phyloP scores from a whole-genome alignment of 2,797 vertebrate species.

The Muraenolepis orangiensis region DNA sequence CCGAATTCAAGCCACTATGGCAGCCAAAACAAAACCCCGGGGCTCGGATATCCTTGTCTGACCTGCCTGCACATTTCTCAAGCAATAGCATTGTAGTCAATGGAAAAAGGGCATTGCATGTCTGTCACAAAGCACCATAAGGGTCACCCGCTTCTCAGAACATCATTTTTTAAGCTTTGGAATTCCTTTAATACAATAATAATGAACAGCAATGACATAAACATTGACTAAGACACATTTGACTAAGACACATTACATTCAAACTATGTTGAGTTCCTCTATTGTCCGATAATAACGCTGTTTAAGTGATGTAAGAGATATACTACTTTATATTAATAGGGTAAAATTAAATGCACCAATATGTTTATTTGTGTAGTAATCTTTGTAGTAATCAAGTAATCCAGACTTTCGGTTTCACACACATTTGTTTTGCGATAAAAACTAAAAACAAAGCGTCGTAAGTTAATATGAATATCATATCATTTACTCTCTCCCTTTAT shows the following conservation, averaged over 20 bases:
- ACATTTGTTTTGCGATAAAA: not conserved
- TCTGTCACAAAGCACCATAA: too few relatives aligned
- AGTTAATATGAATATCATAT: not conserved
- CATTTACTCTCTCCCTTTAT: not conserved
- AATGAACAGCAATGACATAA: too few relatives aligned
- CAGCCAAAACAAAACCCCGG: constrained; percentile 36
- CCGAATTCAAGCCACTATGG: constrained; percentile 50
- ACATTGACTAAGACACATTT: not conserved
- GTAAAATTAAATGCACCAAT: not conserved
- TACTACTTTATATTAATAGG: not conserved
- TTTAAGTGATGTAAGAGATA: not conserved
- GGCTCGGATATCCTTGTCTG: not conserved
- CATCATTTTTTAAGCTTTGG: not conserved
- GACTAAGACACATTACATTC: not conserved
- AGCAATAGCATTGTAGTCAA: not conserved
- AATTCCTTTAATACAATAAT: not conserved
- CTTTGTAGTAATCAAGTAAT: too few relatives aligned
- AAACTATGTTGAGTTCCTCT: not conserved
- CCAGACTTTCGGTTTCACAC: not conserved
- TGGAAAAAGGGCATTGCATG: not conserved
- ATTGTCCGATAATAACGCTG: not conserved
- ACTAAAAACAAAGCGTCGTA: not conserved
- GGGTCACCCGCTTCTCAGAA: not conserved
- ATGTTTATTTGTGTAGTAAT: not conserved
- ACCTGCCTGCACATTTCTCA: not conserved